Conservation (phyloP, 2,888 invertebrate species). For the Hydriomena furcata region DNA sequence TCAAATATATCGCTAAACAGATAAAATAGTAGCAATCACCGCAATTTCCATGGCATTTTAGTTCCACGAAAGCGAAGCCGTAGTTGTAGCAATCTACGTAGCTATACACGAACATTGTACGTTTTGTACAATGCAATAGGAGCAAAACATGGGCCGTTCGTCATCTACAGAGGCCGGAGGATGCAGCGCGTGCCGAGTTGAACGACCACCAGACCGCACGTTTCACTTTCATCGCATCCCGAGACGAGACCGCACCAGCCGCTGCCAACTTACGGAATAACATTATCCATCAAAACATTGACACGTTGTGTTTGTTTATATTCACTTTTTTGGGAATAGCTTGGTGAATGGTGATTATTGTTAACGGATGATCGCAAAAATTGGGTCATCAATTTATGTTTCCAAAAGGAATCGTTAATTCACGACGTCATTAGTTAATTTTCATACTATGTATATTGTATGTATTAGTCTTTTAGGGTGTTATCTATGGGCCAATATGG, state of each 20-base stretch:
- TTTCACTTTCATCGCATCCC: slow-evolving; percentile 78
- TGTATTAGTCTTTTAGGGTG: no score
- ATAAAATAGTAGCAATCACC: slow-evolving; percentile 24
- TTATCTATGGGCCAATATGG: no score
- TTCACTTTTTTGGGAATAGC: slow-evolving; percentile 15
- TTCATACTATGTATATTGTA: no score
- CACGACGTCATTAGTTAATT: no score
- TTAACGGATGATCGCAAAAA: slow-evolving; percentile 19
- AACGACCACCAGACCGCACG: slow-evolving; percentile 74
- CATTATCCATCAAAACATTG: slow-evolving; percentile 51
- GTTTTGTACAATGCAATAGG: slow-evolving; percentile 43
- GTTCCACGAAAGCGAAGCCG: slow-evolving; percentile 27
- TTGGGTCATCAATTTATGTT: slow-evolving; percentile 15
- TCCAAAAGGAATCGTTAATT: no score
- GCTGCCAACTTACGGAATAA: slow-evolving; percentile 42
- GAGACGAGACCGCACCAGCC: slow-evolving; percentile 45
- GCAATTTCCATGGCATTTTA: slow-evolving; percentile 28
- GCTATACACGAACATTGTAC: slow-evolving; percentile 7
- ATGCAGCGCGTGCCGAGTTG: slow-evolving; percentile 81
- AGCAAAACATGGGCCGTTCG: slow-evolving; percentile 49
- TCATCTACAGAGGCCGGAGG: slow-evolving; percentile 42
- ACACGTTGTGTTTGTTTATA: slow-evolving; percentile 25
- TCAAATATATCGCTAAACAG: background rate
- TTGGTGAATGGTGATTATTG: no score
- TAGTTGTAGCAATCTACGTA: slow-evolving; percentile 1